A percentile compares a stretch with the other conserved stretches of the same genome.
These are phyloP conservation scores for Chaetodon trifasciatus DNA, from an alignment of 2,797 vertebrate species.

Conservation along the genomic window DNA sequence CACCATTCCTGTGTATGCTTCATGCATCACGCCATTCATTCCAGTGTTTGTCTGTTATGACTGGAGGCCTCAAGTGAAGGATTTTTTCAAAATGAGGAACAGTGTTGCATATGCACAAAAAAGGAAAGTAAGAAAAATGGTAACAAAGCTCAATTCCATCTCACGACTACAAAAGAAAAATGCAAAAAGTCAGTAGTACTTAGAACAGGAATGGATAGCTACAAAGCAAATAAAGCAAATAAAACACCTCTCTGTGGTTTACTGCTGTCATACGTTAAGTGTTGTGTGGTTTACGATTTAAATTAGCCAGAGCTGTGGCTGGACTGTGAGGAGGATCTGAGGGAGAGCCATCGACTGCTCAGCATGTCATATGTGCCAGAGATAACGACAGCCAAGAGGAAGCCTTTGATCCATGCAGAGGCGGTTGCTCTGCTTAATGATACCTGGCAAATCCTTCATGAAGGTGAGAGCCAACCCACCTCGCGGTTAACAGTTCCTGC, in stretches of 20 bases:
- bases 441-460: conserved; percentile 62
- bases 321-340: conserved; percentile 46
- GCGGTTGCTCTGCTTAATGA: conserved; percentile 69
- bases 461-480: conserved; percentile 55
- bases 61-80: conserved; percentile 22
- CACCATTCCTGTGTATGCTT: conserved; percentile 24
- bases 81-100: conserved; percentile 25
- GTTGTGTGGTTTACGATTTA: conserved; percentile 37
- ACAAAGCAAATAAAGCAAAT: not conserved
- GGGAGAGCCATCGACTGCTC: conserved; percentile 44
- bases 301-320: conserved; percentile 46
- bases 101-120: conserved; percentile 13
- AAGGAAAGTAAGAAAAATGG: not conserved
- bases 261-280: conserved; percentile 25
- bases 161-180: not conserved
- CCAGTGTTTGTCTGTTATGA: conserved; percentile 15
- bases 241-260: conserved; percentile 12
- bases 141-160: not conserved
- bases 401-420: conserved; percentile 74
- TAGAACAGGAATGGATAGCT: not conserved
- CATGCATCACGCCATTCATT: conserved; percentile 20
- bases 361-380: conserved; percentile 58
- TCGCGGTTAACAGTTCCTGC: conserved; percentile 37
- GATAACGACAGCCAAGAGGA: conserved; percentile 70
- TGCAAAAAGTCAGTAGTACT: not conserved